Conservation (phyloP, 2,888 invertebrate species). For the Trimorus sp. region DNA sequence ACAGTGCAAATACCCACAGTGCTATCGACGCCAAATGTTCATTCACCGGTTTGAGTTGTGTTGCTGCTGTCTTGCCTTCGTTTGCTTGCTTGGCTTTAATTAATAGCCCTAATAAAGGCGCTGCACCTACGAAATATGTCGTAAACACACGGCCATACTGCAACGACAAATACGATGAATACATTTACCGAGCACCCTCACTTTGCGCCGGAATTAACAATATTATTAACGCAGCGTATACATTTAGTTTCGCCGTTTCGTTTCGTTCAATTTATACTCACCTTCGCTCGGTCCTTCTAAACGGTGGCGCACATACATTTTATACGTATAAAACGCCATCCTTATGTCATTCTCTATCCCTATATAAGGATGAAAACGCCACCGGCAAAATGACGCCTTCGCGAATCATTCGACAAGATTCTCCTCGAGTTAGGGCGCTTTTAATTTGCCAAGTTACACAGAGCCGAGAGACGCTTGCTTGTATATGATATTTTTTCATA, state of each 20-base stretch:
- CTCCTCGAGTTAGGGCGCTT: constrained; percentile 25
- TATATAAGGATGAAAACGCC: constrained; percentile 8
- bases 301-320: constrained; percentile 34
- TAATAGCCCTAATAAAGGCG: constrained; percentile 64
- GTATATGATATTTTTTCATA: constrained; percentile 18
- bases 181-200: constrained; percentile 38
- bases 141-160: constrained; percentile 58
- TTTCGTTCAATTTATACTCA: constrained; percentile 34
- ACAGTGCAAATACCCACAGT: constrained; percentile 55
- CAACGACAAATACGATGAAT: constrained; percentile 53
- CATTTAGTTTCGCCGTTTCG: constrained; percentile 27
- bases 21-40: constrained; percentile 59
- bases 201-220: constrained; percentile 39
- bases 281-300: constrained; percentile 15
- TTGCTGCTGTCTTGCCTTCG: constrained; percentile 59
- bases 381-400: constrained; percentile 8
- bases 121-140: constrained; percentile 60
- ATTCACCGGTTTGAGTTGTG: constrained; percentile 60
- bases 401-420: constrained; percentile 24
- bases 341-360: background rate
- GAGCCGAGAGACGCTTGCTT: background rate
- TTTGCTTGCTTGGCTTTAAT: constrained; percentile 63
- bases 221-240: constrained; percentile 45
- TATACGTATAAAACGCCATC: constrained; percentile 25
- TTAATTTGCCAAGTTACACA: constrained; percentile 25